Percentiles rank a stretch among this genome's conserved stretches.
Conservation (phyloP, 2,113 vertebrate genomes). For the Mola mola region DNA sequence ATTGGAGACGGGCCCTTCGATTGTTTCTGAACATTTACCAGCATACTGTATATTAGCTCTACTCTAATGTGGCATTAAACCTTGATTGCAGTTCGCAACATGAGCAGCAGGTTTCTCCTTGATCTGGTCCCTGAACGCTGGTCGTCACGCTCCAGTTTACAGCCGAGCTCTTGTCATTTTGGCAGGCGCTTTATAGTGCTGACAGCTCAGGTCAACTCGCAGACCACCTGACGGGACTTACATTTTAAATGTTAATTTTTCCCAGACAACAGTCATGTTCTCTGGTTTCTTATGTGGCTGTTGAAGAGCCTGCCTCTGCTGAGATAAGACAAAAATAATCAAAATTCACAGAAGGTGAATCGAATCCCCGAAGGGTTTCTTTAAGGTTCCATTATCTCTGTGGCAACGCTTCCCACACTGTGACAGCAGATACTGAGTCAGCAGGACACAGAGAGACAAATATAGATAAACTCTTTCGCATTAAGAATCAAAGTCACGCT, state of each 20-base stretch:
- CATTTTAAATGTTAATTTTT: background rate
- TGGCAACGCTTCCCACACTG: constrained; percentile 23
- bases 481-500: constrained; percentile 30
- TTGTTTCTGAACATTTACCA: constrained; percentile 40
- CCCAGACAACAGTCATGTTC: background rate
- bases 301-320: constrained; percentile 3
- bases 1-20: constrained; percentile 44
- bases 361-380: constrained; percentile 16
- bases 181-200: background rate
- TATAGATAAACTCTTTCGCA: constrained; percentile 11
- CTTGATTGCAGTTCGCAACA: constrained; percentile 36
- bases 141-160: constrained; percentile 6
- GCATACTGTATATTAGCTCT: constrained; percentile 17
- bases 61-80: too few relatives aligned
- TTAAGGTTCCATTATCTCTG: constrained; percentile 29
- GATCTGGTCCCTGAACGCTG: background rate
- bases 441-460: constrained; percentile 23
- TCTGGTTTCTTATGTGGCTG: background rate
- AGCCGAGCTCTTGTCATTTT: constrained; percentile 10
- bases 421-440: constrained; percentile 17
- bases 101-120: constrained; percentile 35
- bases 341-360: constrained; percentile 5
- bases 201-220: constrained; percentile 11
- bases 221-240: constrained; percentile 18
- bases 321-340: constrained; percentile 24